These are phyloP conservation scores for Iphiclides podalirius DNA, from an alignment of 2,888 invertebrate species.

Conservation along the genomic window DNA sequence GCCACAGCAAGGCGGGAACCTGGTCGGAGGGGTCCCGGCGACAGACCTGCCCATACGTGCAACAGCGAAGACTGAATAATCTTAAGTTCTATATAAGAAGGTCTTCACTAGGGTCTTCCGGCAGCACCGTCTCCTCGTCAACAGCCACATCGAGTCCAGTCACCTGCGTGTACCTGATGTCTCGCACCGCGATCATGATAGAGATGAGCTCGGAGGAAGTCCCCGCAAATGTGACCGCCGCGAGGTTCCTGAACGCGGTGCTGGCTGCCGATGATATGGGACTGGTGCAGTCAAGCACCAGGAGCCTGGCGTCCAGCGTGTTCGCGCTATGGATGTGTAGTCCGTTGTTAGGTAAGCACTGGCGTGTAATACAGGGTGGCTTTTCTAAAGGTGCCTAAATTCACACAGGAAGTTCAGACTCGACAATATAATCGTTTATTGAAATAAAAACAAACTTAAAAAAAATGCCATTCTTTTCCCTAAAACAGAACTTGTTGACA, in stretches of 20 bases:
- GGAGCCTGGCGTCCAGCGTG: slow-evolving; percentile 88
- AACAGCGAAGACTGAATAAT: too few relatives aligned
- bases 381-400: too few relatives aligned
- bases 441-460: too few relatives aligned
- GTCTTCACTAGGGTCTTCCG: slow-evolving; percentile 58
- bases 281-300: slow-evolving; percentile 85
- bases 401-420: too few relatives aligned
- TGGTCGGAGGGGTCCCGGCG: too few relatives aligned
- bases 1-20: too few relatives aligned
- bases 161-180: slow-evolving; percentile 89
- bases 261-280: slow-evolving; percentile 84
- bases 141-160: slow-evolving; percentile 78
- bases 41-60: too few relatives aligned
- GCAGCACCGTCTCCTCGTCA: slow-evolving; percentile 68
- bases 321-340: slow-evolving; percentile 98
- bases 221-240: slow-evolving; percentile 58
- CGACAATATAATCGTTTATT: too few relatives aligned
- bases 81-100: too few relatives aligned
- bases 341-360: slow-evolving; percentile 86
- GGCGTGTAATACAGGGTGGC: too few relatives aligned
- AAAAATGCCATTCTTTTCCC: too few relatives aligned
- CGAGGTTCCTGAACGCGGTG: slow-evolving; percentile 62
- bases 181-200: slow-evolving; percentile 88
- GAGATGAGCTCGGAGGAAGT: slow-evolving; percentile 83
- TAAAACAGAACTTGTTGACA: too few relatives aligned